Conservation (phyloP, 1,140 invertebrate species). For the Panagrolaimus sp. region DNA sequence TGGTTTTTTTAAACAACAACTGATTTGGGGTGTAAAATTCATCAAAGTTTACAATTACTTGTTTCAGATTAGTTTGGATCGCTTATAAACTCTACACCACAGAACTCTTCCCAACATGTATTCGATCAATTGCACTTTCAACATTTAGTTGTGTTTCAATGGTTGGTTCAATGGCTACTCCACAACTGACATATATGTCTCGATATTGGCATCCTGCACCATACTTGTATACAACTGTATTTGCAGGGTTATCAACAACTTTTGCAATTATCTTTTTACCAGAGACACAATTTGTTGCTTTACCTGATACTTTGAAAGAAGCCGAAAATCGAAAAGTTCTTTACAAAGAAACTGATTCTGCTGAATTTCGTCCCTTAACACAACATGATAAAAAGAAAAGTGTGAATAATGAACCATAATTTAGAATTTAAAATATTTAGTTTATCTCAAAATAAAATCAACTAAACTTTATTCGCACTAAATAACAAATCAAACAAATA, state of each 20-base stretch:
- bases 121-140: constrained; percentile 35
- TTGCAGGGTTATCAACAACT: constrained; percentile 16
- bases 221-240: constrained; percentile 26
- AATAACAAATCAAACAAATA: constrained; percentile 17
- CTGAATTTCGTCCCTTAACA: background rate
- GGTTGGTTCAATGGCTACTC: constrained; percentile 25
- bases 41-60: too few relatives aligned
- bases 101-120: constrained; percentile 38
- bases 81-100: constrained; percentile 43
- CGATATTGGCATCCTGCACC: constrained; percentile 39
- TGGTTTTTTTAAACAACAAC: too few relatives aligned
- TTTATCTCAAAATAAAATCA: background rate
- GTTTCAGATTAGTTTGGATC: too few relatives aligned
- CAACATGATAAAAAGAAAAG: background rate
- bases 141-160: constrained; percentile 35
- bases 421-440: background rate
- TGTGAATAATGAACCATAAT: background rate
- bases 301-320: constrained; percentile 22
- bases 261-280: constrained; percentile 27
- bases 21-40: too few relatives aligned
- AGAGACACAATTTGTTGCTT: constrained; percentile 25
- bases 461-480: background rate
- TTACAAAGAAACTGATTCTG: background rate
- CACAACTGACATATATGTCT: constrained; percentile 35
- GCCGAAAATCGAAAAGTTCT: background rate